Evolutionary conservation across 2,888 invertebrate genomes (phyloP).

Genomic region (Cephus pygmeus): DNA sequence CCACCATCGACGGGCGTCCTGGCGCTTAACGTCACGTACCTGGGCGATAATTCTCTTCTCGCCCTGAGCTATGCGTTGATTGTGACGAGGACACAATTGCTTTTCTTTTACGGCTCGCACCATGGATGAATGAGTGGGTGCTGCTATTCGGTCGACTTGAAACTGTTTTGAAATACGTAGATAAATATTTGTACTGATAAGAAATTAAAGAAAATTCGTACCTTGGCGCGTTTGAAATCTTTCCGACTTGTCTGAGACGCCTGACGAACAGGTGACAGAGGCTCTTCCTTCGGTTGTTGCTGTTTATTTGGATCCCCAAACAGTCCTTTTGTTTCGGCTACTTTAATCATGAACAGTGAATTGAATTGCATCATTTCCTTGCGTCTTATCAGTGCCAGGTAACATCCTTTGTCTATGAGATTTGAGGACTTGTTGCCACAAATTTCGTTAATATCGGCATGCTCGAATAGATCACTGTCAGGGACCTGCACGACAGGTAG

Average conservation of each 20-base stretch:
- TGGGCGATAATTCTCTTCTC: slow-evolving; percentile 36
- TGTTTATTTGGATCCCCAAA: slow-evolving; percentile 70
- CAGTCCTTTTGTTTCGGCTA: slow-evolving; percentile 83
- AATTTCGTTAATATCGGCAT: slow-evolving; percentile 71
- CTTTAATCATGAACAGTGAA: slow-evolving; percentile 85
- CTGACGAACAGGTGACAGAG: slow-evolving; percentile 31
- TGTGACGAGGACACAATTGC: slow-evolving; percentile 46
- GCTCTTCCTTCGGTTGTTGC: slow-evolving; percentile 59
- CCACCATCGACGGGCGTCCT: slow-evolving; percentile 51
- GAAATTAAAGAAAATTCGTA: slow-evolving; percentile 10
- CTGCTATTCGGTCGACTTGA: slow-evolving; percentile 72
- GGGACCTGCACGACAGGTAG: slow-evolving; percentile 70
- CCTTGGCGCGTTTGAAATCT: slow-evolving; percentile 38
- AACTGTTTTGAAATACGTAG: slow-evolving; percentile 59
- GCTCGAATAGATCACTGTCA: slow-evolving; percentile 77
- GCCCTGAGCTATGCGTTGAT: slow-evolving; percentile 36
- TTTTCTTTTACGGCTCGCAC: slow-evolving; percentile 56
- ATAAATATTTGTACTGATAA: background rate
- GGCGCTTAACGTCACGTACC: slow-evolving; percentile 43
- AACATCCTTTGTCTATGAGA: slow-evolving; percentile 70
- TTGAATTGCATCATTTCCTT: slow-evolving; percentile 83
- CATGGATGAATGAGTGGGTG: slow-evolving; percentile 76
- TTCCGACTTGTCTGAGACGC: slow-evolving; percentile 29
- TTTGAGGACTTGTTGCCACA: slow-evolving; percentile 68
- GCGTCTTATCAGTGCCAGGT: slow-evolving; percentile 75